Conservation (phyloP, 2,888 invertebrate species). For the Acanthosepion pharaonis region DNA sequence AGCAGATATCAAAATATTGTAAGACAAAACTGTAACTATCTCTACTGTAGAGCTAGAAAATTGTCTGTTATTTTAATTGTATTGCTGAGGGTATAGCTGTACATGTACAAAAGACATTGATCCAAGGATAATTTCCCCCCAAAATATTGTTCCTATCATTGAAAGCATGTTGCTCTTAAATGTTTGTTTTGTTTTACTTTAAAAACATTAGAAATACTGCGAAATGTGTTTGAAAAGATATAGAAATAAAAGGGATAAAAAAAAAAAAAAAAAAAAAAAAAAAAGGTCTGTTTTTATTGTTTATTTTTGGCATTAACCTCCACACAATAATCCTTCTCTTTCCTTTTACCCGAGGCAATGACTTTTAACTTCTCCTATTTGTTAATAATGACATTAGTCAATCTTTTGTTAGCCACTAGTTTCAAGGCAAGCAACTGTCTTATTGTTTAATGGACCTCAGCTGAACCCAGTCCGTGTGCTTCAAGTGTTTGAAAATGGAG, state of each 20-base stretch:
- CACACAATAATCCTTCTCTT: neutral
- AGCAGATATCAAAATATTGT: too few relatives aligned
- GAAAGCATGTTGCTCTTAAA: neutral
- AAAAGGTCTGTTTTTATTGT: neutral
- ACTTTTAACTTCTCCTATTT: neutral
- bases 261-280: neutral
- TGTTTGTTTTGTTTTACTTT: neutral
- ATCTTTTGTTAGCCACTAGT: slow-evolving; percentile 11
- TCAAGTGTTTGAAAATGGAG: slow-evolving; percentile 1
- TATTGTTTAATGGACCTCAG: slow-evolving; percentile 20
- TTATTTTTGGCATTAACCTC: neutral
- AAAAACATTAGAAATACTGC: neutral
- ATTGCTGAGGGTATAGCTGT: too few relatives aligned
- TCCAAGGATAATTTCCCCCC: too few relatives aligned
- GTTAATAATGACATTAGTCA: neutral
- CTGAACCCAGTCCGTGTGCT: neutral
- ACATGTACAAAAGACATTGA: too few relatives aligned
- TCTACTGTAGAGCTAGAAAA: too few relatives aligned
- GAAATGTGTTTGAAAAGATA: neutral
- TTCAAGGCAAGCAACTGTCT: neutral
- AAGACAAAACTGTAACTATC: too few relatives aligned
- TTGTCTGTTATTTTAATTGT: too few relatives aligned
- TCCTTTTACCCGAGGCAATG: neutral
- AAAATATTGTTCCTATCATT: too few relatives aligned
- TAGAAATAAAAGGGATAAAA: too few relatives aligned